Conservation (phyloP, 2,113 vertebrate species). For the Thryonomys swinderianus region DNA sequence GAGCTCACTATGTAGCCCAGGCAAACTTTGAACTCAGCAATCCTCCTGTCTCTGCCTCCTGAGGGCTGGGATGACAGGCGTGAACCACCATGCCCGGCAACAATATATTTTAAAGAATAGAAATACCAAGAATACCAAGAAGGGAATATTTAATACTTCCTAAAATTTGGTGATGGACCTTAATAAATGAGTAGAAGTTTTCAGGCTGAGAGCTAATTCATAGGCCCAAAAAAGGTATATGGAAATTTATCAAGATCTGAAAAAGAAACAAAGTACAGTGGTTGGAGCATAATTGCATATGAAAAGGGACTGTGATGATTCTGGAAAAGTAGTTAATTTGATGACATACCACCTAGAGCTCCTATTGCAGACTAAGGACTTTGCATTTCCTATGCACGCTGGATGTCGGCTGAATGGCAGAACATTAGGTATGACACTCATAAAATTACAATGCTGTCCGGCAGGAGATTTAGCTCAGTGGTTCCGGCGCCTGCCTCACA, state of each 20-base stretch:
- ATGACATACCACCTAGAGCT: constrained; percentile 1
- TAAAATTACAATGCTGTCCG: constrained; percentile 45
- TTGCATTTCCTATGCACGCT: not conserved
- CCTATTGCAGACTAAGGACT: not conserved
- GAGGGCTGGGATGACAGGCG: too few relatives aligned
- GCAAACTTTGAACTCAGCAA: too few relatives aligned
- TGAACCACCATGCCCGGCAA: too few relatives aligned
- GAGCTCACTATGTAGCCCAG: too few relatives aligned
- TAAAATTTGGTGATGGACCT: not conserved
- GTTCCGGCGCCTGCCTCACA: too few relatives aligned
- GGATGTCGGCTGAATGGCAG: not conserved
- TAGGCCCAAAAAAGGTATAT: not conserved
- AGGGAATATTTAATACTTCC: constrained; percentile 9
- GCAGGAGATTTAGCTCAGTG: too few relatives aligned
- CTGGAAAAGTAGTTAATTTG: constrained; percentile 6
- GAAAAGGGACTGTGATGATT: constrained; percentile 14
- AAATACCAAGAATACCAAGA: not conserved
- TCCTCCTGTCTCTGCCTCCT: too few relatives aligned
- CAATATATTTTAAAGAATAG: not conserved
- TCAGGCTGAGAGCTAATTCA: constrained; percentile 7
- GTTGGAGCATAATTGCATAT: not conserved
- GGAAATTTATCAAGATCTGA: not conserved
- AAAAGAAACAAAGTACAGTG: constrained; percentile 7
- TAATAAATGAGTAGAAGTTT: constrained; percentile 12
- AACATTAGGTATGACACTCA: constrained; percentile 36